phyloP scores from a whole-genome alignment of 2,888 invertebrate genomes.

The Unio pictorum region DNA sequence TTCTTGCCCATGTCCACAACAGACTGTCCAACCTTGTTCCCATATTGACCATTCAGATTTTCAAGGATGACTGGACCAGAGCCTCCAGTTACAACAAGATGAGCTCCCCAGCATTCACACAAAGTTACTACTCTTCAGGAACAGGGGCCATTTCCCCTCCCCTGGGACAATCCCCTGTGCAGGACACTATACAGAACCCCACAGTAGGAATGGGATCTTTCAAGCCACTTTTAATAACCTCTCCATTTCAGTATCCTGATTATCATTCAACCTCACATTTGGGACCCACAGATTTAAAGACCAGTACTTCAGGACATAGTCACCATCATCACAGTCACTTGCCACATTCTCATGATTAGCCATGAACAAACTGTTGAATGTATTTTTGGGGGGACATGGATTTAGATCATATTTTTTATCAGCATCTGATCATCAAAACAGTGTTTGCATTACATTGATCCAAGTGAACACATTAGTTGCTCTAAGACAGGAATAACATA shows the following conservation, averaged over 20 bases:
- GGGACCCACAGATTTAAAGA: no score
- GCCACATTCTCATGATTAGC: no score
- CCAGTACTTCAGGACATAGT: constrained; percentile 19
- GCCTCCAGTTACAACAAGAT: constrained; percentile 57
- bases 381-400: no score
- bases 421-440: no score
- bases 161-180: constrained; percentile 42
- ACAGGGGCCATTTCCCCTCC: constrained; percentile 19
- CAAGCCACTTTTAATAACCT: background rate
- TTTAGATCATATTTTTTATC: no score
- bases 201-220: constrained; percentile 1
- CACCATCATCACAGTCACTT: constrained; percentile 9
- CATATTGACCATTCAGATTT: constrained; percentile 76
- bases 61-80: constrained; percentile 73
- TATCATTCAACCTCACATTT: no score
- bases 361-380: no score
- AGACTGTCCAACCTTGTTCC: constrained; percentile 76
- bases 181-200: constrained; percentile 24
- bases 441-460: no score
- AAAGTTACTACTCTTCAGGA: constrained; percentile 18
- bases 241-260: background rate
- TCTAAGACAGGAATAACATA: no score
- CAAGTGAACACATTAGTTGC: no score
- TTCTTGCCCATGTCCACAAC: constrained; percentile 76
- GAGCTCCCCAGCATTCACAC: constrained; percentile 32